A percentile compares a stretch with the other conserved stretches of the same genome.
Conservation (phyloP, 2,888 invertebrate species). For the Melinaea menophilus region DNA sequence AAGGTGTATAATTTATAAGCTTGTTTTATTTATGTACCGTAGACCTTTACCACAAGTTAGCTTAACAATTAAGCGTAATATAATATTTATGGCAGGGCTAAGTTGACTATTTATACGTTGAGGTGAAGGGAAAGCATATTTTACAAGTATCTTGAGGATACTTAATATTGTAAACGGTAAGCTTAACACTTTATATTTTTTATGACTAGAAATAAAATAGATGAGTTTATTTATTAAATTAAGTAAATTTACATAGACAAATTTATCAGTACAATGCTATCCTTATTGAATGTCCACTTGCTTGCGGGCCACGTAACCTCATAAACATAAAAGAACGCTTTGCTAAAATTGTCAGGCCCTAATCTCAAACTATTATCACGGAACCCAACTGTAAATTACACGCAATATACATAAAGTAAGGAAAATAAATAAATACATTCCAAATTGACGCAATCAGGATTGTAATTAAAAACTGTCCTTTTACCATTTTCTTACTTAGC, state of each 20-base stretch:
- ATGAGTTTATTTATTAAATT: constrained; percentile 16
- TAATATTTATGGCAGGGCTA: constrained; percentile 1
- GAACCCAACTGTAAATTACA: constrained; percentile 45
- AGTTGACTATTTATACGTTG: not conserved
- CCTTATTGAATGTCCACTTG: constrained; percentile 38
- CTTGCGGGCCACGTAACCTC: constrained; percentile 56
- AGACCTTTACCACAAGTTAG: not conserved
- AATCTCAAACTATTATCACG: constrained; percentile 49
- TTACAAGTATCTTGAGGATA: not conserved
- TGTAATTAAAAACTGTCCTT: constrained; percentile 22
- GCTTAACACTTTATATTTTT: too few species aligned
- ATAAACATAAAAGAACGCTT: constrained; percentile 58
- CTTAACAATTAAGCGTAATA: constrained; percentile 1
- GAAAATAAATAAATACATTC: constrained; percentile 34
- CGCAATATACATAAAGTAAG: constrained; percentile 39
- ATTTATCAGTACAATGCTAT: constrained; percentile 33
- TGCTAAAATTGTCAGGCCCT: constrained; percentile 51
- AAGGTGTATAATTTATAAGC: not conserved
- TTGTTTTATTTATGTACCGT: not conserved
- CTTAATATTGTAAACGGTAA: not conserved
- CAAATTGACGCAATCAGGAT: constrained; percentile 27
- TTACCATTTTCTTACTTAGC: not conserved
- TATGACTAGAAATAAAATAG: not conserved
- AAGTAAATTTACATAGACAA: constrained; percentile 17
- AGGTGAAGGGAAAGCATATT: not conserved